These are phyloP conservation scores for Pheosia gnoma DNA, from an alignment of 2,888 invertebrate genomes.

Conservation along the genomic window DNA sequence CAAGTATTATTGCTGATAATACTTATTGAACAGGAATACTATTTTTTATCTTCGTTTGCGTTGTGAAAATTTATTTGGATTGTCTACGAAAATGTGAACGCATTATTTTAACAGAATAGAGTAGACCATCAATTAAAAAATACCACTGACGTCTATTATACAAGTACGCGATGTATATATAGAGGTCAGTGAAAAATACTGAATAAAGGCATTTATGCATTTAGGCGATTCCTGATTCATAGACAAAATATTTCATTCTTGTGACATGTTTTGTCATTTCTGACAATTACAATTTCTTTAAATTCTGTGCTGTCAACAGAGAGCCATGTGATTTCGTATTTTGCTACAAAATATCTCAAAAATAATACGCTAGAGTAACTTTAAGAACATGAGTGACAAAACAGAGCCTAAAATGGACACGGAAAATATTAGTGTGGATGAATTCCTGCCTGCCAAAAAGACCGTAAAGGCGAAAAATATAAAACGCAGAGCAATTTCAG, in stretches of 20 bases:
- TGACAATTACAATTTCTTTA: conserved; percentile 18
- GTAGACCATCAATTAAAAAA: not conserved
- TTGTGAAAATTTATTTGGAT: no score
- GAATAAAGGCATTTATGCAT: not conserved
- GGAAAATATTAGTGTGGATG: conserved; percentile 79
- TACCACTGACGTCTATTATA: no score
- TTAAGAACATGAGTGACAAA: conserved; percentile 20
- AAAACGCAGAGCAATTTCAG: conserved; percentile 77
- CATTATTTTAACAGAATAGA: not conserved
- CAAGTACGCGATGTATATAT: no score
- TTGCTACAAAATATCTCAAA: conserved; percentile 20
- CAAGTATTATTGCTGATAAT: no score
- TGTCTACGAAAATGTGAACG: not conserved
- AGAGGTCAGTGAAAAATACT: no score
- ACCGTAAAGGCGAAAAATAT: conserved; percentile 76
- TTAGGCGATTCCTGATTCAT: no score
- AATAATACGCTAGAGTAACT: conserved; percentile 8
- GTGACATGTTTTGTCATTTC: no score
- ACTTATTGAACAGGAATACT: no score
- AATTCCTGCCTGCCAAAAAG: conserved; percentile 81
- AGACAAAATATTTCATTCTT: no score
- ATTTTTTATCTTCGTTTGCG: no score
- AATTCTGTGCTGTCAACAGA: conserved; percentile 16
- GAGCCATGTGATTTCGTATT: conserved; percentile 42
- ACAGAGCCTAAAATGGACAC: conserved; percentile 63